Conservation (phyloP, 1,140 invertebrate genomes). For the Drosophila biarmipes region DNA sequence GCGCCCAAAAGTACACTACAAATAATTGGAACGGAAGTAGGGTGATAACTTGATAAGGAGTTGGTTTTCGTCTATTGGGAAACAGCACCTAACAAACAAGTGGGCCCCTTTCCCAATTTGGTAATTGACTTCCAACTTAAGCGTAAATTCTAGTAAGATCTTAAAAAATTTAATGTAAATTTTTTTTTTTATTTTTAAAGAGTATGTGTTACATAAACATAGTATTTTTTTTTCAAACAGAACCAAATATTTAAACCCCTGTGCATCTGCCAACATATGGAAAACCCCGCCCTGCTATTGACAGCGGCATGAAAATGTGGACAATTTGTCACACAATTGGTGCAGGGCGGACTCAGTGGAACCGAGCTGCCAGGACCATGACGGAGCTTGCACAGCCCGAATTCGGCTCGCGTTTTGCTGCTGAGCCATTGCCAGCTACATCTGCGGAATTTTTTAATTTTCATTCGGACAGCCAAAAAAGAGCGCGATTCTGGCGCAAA, state of each 20-base stretch:
- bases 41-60: background rate
- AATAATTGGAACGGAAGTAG: background rate
- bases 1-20: background rate
- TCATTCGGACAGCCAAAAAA: slow-evolving; percentile 2
- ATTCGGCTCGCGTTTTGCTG: slow-evolving; percentile 19
- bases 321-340: slow-evolving; percentile 81
- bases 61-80: background rate
- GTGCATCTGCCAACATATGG: background rate
- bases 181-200: background rate
- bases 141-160: too few species aligned
- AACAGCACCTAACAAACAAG: too few species aligned
- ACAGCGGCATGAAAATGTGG: slow-evolving; percentile 57
- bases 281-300: slow-evolving; percentile 33
- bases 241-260: background rate
- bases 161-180: too few species aligned
- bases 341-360: slow-evolving; percentile 26
- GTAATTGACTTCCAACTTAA: too few species aligned
- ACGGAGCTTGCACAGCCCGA: slow-evolving; percentile 47
- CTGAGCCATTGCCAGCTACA: slow-evolving; percentile 34
- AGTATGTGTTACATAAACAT: background rate
- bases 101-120: too few species aligned
- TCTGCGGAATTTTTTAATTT: slow-evolving; percentile 82
- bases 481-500: slow-evolving; percentile 16
- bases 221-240: background rate
- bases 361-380: slow-evolving; percentile 55